These are phyloP conservation scores for Cistogaster globosa DNA, from an alignment of 2,888 invertebrate genomes.

Conservation along the genomic window DNA sequence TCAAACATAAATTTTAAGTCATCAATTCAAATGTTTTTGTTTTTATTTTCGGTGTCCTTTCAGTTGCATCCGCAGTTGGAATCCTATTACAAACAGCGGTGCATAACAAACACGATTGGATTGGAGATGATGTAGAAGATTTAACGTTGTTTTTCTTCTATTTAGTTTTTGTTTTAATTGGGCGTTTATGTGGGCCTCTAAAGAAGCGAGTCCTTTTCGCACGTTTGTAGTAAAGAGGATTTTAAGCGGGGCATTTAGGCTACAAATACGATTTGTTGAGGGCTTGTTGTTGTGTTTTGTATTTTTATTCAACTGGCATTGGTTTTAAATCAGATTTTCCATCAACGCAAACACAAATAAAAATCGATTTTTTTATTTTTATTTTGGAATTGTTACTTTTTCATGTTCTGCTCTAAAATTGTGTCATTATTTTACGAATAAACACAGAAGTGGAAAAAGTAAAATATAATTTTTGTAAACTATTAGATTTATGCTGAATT, in stretches of 20 bases:
- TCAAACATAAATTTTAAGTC: conserved; percentile 42
- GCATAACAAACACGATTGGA: conserved; percentile 49
- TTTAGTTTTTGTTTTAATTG: conserved; percentile 38
- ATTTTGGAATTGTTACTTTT: conserved; percentile 19
- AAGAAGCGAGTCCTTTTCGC: conserved; percentile 19
- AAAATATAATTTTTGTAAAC: conserved; percentile 36
- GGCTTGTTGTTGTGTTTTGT: background rate
- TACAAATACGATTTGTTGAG: conserved; percentile 20
- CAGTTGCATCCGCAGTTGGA: conserved; percentile 5
- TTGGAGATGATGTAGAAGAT: conserved; percentile 28
- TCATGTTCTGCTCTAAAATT: conserved; percentile 16
- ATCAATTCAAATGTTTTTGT: conserved; percentile 5
- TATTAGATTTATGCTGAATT: conserved; percentile 54
- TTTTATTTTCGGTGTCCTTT: conserved; percentile 8
- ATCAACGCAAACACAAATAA: background rate
- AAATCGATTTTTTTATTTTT: conserved; percentile 7
- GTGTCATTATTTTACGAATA: conserved; percentile 27
- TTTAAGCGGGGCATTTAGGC: background rate
- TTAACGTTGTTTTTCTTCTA: conserved; percentile 3
- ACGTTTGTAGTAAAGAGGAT: background rate
- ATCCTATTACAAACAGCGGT: conserved; percentile 40
- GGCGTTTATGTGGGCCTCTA: conserved; percentile 24
- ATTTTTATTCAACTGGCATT: conserved; percentile 33
- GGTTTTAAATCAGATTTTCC: conserved; percentile 30
- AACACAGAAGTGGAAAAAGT: background rate